These are phyloP conservation scores for Cecropterus lyciades DNA, from an alignment of 1,140 invertebrate genomes.

Conservation along the genomic window DNA sequence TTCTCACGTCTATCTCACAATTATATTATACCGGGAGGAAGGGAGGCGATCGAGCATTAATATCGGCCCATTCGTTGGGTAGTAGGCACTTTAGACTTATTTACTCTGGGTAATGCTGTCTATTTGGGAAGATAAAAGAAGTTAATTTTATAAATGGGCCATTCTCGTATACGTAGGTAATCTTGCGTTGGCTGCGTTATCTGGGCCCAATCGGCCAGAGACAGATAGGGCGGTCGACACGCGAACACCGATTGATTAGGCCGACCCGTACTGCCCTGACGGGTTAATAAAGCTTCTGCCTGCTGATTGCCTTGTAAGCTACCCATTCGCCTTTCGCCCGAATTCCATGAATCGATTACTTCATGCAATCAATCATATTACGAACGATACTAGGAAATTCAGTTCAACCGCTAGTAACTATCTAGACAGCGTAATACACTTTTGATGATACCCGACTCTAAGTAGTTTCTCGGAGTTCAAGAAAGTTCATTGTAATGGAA, in stretches of 20 bases:
- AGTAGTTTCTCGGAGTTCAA: conserved; percentile 3
- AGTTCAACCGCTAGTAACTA: conserved; percentile 15
- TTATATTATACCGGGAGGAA: conserved; percentile 36
- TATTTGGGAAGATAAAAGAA: conserved; percentile 71
- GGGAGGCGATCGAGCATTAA: conserved; percentile 50
- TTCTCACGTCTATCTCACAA: conserved; percentile 38
- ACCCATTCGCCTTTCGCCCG: conserved; percentile 63
- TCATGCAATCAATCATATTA: conserved; percentile 37
- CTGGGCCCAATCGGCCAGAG: conserved; percentile 72
- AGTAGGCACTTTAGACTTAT: conserved; percentile 61
- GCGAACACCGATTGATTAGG: conserved; percentile 80
- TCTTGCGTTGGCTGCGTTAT: conserved; percentile 70
- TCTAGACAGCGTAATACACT: conserved; percentile 17
- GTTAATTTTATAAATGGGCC: conserved; percentile 77
- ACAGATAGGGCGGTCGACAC: conserved; percentile 78
- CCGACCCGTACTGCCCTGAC: conserved; percentile 69
- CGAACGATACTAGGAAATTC: conserved; percentile 26
- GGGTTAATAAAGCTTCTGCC: conserved; percentile 75
- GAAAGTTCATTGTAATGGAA: background rate
- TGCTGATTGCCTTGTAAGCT: conserved; percentile 77
- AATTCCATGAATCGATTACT: conserved; percentile 68
- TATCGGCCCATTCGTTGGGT: conserved; percentile 56
- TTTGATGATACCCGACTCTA: conserved; percentile 11
- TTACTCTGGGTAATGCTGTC: conserved; percentile 62
- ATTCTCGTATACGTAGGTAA: conserved; percentile 73